Base-by-base conservation (phyloP, 2,888 invertebrate genomes). In the Campaea margaritaria region DNA sequence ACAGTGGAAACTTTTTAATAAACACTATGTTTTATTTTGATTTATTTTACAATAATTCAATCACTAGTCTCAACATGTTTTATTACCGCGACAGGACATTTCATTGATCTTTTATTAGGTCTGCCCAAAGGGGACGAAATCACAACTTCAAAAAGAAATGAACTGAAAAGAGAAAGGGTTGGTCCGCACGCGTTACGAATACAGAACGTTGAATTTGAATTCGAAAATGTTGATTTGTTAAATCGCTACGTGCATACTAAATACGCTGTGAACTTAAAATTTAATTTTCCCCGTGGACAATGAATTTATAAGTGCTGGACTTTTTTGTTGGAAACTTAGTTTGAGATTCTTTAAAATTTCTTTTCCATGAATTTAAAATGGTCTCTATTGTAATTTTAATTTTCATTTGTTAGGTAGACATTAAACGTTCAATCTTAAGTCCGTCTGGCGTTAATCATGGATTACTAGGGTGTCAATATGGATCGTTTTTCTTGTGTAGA, bases 161-260 rank as follows among this genome's bases (percentile, higher is more conserved):
- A 87, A 86, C 84, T 81, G 85, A 76, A 81, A 82, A 76, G 74
- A 76, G 81, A 83, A 89, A 89, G 89, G 90, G 89, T 89, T 89
- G 81, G 65, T 57, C 54, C 59, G 63, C 60, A 83, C 89, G 83
- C 70, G 83, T 65, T 58, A 59, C 36, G 89, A 87, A 89, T 89
- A 75, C 74, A 77, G 75, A 87, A 82, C n/a, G n/a, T n/a, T 81
- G 75, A 69, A 68, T 65, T n/a, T n/a, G n/a, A n/a, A 74, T 73
- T 78, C 69, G 70, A 68, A n/a, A 77, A 80, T 82, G 85, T 86
- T 87, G 88, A 89, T 88, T 89, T 85, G 86, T 79, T 77, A 81
- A 81, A 76, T 75, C 79, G 75, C 72, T 69, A 62, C 70, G 68
- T 65, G 89, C 85, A 90, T 90, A 87, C 83, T 75, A 82, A 89